These are phyloP conservation scores for Flexamia atlantica DNA, from an alignment of 2,888 invertebrate genomes.

Conservation along the genomic window DNA sequence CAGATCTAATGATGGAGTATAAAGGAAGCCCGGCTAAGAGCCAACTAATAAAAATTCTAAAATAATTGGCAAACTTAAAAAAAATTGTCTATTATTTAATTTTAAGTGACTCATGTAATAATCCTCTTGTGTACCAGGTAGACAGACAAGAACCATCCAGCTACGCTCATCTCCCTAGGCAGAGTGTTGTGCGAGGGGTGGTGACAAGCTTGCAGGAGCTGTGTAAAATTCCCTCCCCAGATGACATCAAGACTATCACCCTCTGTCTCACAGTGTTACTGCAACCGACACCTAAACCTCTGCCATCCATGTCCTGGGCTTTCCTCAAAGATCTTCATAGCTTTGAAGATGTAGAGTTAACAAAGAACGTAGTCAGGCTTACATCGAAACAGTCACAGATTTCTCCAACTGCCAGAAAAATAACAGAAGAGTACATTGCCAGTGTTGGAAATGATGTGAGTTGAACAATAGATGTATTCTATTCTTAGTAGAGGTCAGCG, in stretches of 20 bases:
- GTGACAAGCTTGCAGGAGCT: not conserved
- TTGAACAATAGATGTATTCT: too few relatives aligned
- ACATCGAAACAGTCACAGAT: constrained; percentile 56
- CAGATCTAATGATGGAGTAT: too few relatives aligned
- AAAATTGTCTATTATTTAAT: too few relatives aligned
- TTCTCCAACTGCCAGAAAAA: constrained; percentile 52
- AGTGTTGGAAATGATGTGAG: constrained; percentile 21
- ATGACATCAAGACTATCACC: constrained; percentile 18
- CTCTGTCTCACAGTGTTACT: not conserved
- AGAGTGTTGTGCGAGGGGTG: constrained; percentile 49
- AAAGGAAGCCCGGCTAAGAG: too few relatives aligned
- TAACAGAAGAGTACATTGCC: constrained; percentile 12
- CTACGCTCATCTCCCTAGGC: constrained; percentile 6
- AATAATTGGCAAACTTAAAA: too few relatives aligned
- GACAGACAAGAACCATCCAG: constrained; percentile 53
- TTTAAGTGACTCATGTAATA: too few relatives aligned
- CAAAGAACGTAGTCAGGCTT: constrained; percentile 32
- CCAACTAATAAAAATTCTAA: too few relatives aligned
- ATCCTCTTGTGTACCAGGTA: not conserved
- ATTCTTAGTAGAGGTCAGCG: too few relatives aligned
- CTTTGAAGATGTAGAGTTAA: constrained; percentile 22
- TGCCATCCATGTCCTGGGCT: constrained; percentile 54
- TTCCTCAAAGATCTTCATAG: constrained; percentile 10
- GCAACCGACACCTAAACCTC: constrained; percentile 52
- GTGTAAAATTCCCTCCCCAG: not conserved